Evolutionary conservation across 2,113 vertebrate genomes (phyloP).

Genomic region (Erpornis zantholeuca): DNA sequence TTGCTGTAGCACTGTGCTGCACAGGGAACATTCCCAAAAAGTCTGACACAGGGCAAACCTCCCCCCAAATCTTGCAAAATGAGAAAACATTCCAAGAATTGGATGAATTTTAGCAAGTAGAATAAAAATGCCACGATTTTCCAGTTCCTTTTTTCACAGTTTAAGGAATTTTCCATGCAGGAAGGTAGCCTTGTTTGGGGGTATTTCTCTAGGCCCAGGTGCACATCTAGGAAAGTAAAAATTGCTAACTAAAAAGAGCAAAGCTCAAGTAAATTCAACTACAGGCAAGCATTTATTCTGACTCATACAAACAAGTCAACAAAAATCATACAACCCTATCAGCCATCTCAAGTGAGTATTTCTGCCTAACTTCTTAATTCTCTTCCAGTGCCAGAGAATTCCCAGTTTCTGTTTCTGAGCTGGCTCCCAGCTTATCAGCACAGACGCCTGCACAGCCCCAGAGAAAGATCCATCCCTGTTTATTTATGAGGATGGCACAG

Average conservation of each 20-base stretch:
- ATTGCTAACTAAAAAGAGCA: background rate
- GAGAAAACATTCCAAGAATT: background rate
- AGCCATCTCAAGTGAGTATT: background rate
- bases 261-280: background rate
- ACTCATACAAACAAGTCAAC: background rate
- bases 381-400: background rate
- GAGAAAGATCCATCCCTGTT: background rate
- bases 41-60: background rate
- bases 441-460: background rate
- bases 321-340: background rate
- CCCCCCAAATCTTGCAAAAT: background rate
- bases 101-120: background rate
- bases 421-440: background rate
- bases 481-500: background rate
- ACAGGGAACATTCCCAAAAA: background rate
- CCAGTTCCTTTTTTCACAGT: fast-evolving
- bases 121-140: background rate
- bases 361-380: background rate
- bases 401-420: background rate
- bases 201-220: background rate
- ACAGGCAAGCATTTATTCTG: background rate
- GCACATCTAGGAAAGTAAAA: background rate
- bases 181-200: background rate
- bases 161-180: background rate
- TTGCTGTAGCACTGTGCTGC: fast-evolving